phyloP scores from a whole-genome alignment of 2,113 vertebrate genomes.

The Phyllopteryx taeniolatus region DNA sequence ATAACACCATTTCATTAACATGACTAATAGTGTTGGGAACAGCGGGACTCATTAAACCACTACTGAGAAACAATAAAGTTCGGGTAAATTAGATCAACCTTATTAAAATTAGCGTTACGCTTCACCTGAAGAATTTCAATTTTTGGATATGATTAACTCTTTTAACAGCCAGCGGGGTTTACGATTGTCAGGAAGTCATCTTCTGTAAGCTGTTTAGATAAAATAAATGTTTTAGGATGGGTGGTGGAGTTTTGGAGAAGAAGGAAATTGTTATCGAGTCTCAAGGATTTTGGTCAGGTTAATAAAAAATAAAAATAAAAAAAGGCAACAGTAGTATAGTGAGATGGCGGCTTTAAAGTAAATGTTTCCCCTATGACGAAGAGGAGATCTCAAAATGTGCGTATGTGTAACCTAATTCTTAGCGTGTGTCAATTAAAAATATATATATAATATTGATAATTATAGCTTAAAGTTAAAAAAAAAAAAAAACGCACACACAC shows the following conservation, averaged over 20 bases:
- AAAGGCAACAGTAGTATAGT: not conserved
- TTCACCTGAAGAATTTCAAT: slow-evolving; percentile 5
- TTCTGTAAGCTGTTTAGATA: not conserved
- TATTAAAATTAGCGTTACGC: not conserved
- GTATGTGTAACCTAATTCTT: too few species aligned
- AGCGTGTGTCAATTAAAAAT: too few species aligned
- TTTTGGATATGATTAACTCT: not conserved
- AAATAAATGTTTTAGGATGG: not conserved
- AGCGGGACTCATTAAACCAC: not conserved
- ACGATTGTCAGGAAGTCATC: not conserved
- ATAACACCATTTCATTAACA: not conserved
- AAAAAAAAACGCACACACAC: too few species aligned
- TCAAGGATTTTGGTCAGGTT: not conserved
- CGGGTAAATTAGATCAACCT: not conserved
- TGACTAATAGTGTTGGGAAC: not conserved
- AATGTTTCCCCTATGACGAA: not conserved
- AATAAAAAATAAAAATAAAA: not conserved
- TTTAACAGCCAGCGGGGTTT: not conserved
- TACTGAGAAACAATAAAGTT: not conserved
- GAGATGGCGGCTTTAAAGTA: not conserved
- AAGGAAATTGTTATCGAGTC: not conserved
- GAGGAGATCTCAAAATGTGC: too few species aligned
- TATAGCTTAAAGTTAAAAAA: too few species aligned
- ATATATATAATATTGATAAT: too few species aligned
- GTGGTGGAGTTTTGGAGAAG: not conserved